These are phyloP conservation scores for Acronicta leporina DNA, from an alignment of 2,888 invertebrate species.

Conservation along the genomic window DNA sequence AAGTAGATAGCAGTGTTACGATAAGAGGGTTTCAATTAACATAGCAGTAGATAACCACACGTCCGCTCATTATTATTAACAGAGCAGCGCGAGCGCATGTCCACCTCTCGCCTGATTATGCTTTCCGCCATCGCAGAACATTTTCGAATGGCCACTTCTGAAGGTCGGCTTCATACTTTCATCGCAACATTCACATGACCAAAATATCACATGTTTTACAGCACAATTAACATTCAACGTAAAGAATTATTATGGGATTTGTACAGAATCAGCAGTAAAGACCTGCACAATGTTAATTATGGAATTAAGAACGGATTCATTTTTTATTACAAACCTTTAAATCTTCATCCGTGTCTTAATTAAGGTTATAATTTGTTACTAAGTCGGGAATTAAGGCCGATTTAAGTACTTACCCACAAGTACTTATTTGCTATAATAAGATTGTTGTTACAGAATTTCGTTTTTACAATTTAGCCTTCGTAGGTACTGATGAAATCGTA, in stretches of 20 bases:
- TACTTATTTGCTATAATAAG: neutral
- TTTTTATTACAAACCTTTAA: constrained; percentile 1
- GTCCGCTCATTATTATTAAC: constrained; percentile 43
- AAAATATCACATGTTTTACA: constrained; percentile 32
- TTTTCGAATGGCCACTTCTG: constrained; percentile 11
- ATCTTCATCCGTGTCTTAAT: neutral
- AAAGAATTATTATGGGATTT: constrained; percentile 18
- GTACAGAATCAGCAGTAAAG: constrained; percentile 7
- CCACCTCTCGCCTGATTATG: constrained; percentile 23
- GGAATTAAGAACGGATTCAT: neutral
- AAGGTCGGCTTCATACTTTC: constrained; percentile 23
- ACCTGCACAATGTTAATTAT: constrained; percentile 6
- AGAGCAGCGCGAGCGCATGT: constrained; percentile 23
- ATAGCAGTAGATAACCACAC: constrained; percentile 36
- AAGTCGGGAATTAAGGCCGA: too few relatives aligned
- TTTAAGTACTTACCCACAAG: too few relatives aligned
- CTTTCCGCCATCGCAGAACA: constrained; percentile 15
- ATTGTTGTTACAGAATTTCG: neutral
- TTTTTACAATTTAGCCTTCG: neutral
- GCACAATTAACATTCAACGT: constrained; percentile 13
- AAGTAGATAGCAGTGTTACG: constrained; percentile 8
- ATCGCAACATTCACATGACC: constrained; percentile 14
- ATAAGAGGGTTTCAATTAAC: constrained; percentile 47
- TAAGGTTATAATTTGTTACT: neutral
- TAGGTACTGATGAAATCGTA: constrained; percentile 8